A percentile compares a stretch with the other conserved stretches of the same genome.
These are phyloP conservation scores for Pogonus chalceus DNA, from an alignment of 1,140 invertebrate genomes.

Conservation along the genomic window DNA sequence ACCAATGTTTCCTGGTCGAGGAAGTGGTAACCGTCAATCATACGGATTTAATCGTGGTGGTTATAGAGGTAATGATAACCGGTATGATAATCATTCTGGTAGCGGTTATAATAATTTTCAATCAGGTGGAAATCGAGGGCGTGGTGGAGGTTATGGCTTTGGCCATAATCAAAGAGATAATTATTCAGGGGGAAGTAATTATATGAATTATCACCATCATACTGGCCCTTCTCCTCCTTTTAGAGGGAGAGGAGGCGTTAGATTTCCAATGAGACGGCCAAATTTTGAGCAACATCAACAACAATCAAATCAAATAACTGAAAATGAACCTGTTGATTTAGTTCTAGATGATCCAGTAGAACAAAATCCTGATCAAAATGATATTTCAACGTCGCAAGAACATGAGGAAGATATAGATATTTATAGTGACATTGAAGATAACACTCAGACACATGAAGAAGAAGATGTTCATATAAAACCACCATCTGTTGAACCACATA, in stretches of 20 bases:
- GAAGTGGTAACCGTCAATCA: conserved; percentile 26
- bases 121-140: conserved; percentile 21
- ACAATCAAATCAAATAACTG: background rate
- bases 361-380: conserved; percentile 21
- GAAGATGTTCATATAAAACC: conserved; percentile 13
- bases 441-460: conserved; percentile 9
- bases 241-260: conserved; percentile 21
- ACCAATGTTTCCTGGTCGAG: conserved; percentile 48
- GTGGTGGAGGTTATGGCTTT: conserved; percentile 32
- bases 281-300: background rate
- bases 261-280: conserved; percentile 16
- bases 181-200: background rate
- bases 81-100: conserved; percentile 31
- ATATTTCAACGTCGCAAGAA: conserved; percentile 7
- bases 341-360: conserved; percentile 24
- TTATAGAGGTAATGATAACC: conserved; percentile 35
- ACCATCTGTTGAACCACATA: conserved; percentile 34
- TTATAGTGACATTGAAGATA: conserved; percentile 45
- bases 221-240: conserved; percentile 25
- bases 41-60: background rate
- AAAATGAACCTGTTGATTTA: conserved; percentile 2
- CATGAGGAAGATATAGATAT: conserved; percentile 37
- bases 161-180: conserved; percentile 12
- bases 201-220: conserved; percentile 30
- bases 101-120: conserved; percentile 24